These are phyloP conservation scores for Neogale vison DNA, from an alignment of 2,113 vertebrate species.

Conservation along the genomic window DNA sequence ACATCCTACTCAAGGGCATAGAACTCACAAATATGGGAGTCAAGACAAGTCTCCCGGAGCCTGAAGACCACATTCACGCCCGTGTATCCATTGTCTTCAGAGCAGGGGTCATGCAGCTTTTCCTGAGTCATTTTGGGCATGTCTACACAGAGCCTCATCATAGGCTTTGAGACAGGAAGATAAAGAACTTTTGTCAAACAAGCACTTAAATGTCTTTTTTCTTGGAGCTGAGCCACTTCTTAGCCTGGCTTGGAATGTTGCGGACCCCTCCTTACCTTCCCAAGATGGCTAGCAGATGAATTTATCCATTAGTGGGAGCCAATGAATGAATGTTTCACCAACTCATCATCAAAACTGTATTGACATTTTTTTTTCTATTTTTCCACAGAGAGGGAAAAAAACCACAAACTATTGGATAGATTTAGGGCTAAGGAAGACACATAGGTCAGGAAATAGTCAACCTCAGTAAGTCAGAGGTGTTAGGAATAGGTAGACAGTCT, in stretches of 20 bases:
- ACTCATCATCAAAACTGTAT: background rate
- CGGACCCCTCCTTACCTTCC: background rate
- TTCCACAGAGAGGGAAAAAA: background rate
- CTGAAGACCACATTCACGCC: background rate
- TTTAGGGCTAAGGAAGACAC: background rate
- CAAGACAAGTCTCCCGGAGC: background rate
- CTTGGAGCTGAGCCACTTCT: background rate
- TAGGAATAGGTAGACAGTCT: background rate
- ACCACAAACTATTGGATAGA: background rate
- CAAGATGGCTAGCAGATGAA: background rate
- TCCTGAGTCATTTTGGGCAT: accelerated
- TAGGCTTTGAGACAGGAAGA: background rate
- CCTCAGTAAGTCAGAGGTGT: background rate
- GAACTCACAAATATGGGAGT: background rate
- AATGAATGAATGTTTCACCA: background rate
- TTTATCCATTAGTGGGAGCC: background rate
- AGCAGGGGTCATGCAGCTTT: background rate
- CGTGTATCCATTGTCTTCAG: background rate
- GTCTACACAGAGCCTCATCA: background rate
- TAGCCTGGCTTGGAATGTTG: background rate
- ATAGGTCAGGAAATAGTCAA: background rate
- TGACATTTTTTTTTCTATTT: background rate
- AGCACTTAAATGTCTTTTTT: background rate
- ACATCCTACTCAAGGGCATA: background rate
- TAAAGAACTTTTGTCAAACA: background rate